phyloP scores from a whole-genome alignment of 2,797 vertebrate genomes.

The Bufotes viridis region DNA sequence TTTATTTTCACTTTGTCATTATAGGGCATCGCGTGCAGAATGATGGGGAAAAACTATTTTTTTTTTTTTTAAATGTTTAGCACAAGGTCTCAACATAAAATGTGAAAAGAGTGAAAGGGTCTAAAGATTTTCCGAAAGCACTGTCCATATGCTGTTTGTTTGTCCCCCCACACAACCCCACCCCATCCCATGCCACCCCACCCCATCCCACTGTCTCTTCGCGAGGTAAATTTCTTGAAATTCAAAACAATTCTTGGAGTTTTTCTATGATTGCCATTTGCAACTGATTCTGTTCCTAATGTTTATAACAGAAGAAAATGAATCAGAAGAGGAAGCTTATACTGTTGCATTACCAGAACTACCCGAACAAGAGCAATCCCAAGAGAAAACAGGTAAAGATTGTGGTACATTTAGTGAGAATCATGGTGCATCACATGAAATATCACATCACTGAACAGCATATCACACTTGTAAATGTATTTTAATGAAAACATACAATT shows the following conservation, averaged over 20 bases:
- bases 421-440: neutral
- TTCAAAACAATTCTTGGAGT: neutral
- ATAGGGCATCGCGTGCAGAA: no score
- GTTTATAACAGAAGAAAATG: constrained; percentile 31
- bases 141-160: no score
- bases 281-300: neutral
- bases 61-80: no score
- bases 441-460: neutral
- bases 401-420: neutral
- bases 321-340: constrained; percentile 43
- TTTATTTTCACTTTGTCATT: no score
- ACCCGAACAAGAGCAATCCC: constrained; percentile 25
- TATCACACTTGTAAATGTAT: neutral
- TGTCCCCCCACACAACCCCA: no score
- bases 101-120: no score
- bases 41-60: no score
- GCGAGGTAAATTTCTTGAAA: neutral
- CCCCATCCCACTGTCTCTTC: no score
- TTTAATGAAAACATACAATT: neutral
- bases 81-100: no score
- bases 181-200: no score
- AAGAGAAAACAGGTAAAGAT: constrained; percentile 45
- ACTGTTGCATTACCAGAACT: constrained; percentile 8
- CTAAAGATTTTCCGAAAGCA: no score
- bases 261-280: neutral